Base-by-base conservation (phyloP, 2,113 vertebrate species). In the Potamarius usumacintae region DNA sequence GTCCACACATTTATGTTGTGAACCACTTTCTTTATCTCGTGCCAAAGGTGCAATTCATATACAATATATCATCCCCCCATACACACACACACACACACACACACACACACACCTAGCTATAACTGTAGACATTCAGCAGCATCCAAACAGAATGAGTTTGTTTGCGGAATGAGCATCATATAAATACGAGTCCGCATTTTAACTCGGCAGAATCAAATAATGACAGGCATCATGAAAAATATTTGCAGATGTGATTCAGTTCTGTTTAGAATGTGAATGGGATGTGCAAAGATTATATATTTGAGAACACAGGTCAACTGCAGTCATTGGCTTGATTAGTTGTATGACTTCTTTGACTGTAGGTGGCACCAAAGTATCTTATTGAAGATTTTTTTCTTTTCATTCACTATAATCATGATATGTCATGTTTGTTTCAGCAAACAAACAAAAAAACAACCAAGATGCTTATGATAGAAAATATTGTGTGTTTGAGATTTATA, bases 341-440 rank as follows among this genome's bases (percentile, higher is more conserved):
- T 55, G 15, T 67, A 25, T 34, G 25, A 53, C 48, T 72, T 69
- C 0, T 18, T 42, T 80, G 81, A 67, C 89, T 86, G 74, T 88
- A 90, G 89, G 86, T 86, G 89, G 87, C 89, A 88, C 50, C 71
- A 89, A 86, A 83, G 81, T 52, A 69, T 72, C n/a, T 25, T 62
- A 20, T 50, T 57, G 10, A 22, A 2, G 27, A 12, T 55, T 55
- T 30, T n/a, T 55, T 57, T 65, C 42, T 62, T 83, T 69, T 83
- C 18, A 84, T 84, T 69, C 55, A 30, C 14, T 81, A 27, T 82
- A 74, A 62, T 48, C 30, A 17, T 63, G 18, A 71, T 71, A 20
- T 82, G 34, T 2, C 34, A 15, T 77, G 11, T 76, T 87, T 65
- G 10, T 25, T 78, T 1, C 15, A 55, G 42, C 10, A 76, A 63